Base-by-base conservation (phyloP, 2,113 vertebrate species). In the Pao palembangensis region DNA sequence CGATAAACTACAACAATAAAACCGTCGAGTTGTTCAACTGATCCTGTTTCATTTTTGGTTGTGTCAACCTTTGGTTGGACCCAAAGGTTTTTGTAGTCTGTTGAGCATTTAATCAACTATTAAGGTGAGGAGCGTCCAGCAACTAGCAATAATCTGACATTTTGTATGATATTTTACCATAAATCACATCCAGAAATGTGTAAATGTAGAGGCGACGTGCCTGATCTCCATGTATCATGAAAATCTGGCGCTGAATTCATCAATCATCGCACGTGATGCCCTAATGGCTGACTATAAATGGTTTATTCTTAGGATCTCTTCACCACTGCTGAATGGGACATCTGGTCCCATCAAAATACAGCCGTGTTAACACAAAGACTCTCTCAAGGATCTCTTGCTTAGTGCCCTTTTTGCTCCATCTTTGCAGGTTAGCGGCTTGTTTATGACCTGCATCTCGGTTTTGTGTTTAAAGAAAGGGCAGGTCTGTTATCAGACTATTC, bases 301-400 rank as follows among this genome's bases (percentile, higher is more conserved):
- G 51, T 75, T 83, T 61, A 84, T 82, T 85, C 66, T 81, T 58
- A 55, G 81, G 63, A 67, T 77, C 67, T 64, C 68, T 77, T 76
- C 65, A 73, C 79, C 58, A 72, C 10, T 17, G 55, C 28, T 82
- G 76, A 88, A 79, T 67, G 34, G 73, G 83, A 82, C 84, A 85
- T 83, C 78, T 85, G 81, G 71, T 62, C 34, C 70, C 72, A 38
- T 59, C 71, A 71, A 11, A 38, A 38, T 38, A 38, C 34, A 38
- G 34, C 11, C 3, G 8, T 11, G 34, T 38, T 38, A 49, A 41
- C 43, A 63, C 63, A 65, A 80, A 63, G 64, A 55, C 67, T 23
- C 21, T 23, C 21, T 58, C 0, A 58, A 67, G 72, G 73, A 73
- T 56, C 42, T 72, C 31, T 67, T 51, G 61, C 53, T 57, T 20